Evolutionary conservation across 2,888 invertebrate genomes (phyloP).

Genomic region (Subacronicta megacephala): DNA sequence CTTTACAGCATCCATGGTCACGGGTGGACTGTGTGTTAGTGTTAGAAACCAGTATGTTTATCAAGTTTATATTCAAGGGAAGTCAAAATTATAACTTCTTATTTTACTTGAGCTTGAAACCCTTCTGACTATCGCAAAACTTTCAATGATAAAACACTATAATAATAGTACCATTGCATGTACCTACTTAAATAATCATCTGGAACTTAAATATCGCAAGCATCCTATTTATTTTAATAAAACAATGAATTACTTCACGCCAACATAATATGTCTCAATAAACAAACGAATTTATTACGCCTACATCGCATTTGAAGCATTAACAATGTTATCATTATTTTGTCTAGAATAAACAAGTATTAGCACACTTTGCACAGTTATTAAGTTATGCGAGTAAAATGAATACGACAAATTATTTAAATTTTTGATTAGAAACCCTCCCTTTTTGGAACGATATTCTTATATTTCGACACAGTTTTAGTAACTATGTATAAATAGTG

Average conservation of each 20-base stretch:
- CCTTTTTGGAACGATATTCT: conserved; percentile 2
- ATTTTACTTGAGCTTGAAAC: not conserved
- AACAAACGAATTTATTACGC: conserved; percentile 58
- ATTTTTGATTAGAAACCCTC: conserved; percentile 16
- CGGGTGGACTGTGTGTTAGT: no score
- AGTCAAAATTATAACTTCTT: no score
- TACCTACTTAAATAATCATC: conserved; percentile 44
- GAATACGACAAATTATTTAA: no score
- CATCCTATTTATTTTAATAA: conserved; percentile 43
- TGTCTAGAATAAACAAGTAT: conserved; percentile 51
- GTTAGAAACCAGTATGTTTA: no score
- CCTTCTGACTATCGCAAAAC: not conserved
- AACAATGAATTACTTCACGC: conserved; percentile 48
- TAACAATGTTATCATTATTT: conserved; percentile 46
- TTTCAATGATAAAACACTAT: conserved; percentile 8
- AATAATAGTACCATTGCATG: conserved; percentile 21
- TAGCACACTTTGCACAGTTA: conserved; percentile 38
- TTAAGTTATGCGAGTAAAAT: conserved; percentile 36
- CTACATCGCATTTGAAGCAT: conserved; percentile 33
- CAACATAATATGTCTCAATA: conserved; percentile 56
- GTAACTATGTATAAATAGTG: no score
- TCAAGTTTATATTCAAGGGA: no score
- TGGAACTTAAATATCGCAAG: conserved; percentile 36
- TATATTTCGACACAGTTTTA: no score
- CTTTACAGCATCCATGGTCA: no score